These are phyloP conservation scores for Drosophila falleni DNA, from an alignment of 2,888 invertebrate species.

Conservation along the genomic window DNA sequence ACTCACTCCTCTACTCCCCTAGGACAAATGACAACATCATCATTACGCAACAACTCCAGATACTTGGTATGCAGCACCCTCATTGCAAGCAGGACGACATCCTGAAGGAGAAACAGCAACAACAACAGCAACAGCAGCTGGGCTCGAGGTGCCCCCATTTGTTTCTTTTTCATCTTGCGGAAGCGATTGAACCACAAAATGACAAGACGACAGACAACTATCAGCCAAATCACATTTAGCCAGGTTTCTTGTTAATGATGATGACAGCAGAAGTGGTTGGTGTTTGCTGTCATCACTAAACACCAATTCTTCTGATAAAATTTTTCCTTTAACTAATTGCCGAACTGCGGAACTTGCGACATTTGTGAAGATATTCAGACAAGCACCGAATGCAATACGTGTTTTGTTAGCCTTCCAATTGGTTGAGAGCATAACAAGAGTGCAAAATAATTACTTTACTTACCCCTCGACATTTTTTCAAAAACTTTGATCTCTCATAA, in stretches of 20 bases:
- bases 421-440: constrained; percentile 45
- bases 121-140: neutral
- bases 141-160: constrained; percentile 14
- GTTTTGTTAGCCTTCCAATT: constrained; percentile 55
- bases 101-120: neutral
- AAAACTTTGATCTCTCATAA: no score
- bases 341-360: no score
- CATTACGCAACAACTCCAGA: constrained; percentile 23
- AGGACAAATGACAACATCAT: constrained; percentile 13
- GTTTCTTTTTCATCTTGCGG: constrained; percentile 20
- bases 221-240: constrained; percentile 38
- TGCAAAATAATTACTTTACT: constrained; percentile 30
- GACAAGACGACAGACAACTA: constrained; percentile 31
- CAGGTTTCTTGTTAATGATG: constrained; percentile 53
- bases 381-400: constrained; percentile 38
- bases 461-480: no score
- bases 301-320: constrained; percentile 12
- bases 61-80: constrained; percentile 17
- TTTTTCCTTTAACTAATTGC: no score
- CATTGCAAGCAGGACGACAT: neutral
- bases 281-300: constrained; percentile 4
- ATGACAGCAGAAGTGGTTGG: constrained; percentile 46
- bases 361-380: constrained; percentile 14
- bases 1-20: neutral
- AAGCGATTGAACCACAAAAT: constrained; percentile 52